Percentiles rank a stretch among this genome's conserved stretches.
Evolutionary conservation across 2,888 invertebrate species (phyloP).

Genomic region (Oeneis ivallda): DNA sequence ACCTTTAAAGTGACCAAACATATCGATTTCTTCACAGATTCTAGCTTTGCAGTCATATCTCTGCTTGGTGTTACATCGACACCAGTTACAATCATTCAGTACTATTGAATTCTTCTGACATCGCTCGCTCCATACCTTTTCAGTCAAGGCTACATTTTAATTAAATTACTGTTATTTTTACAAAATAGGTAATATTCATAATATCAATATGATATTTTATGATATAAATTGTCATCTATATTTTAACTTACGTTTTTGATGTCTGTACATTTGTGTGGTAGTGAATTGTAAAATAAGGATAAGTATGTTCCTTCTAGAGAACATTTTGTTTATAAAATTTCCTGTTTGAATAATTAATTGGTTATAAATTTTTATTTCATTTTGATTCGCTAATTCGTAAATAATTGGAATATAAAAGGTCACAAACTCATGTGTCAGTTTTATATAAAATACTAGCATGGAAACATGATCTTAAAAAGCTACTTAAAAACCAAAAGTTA

Average conservation of each 20-base stretch:
- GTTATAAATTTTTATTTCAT: neutral
- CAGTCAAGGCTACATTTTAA: slow-evolving; percentile 46
- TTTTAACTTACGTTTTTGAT: slow-evolving; percentile 51
- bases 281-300: slow-evolving; percentile 23
- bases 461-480: neutral
- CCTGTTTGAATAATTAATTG: neutral
- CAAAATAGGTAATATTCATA: too few species aligned
- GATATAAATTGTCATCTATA: too few species aligned
- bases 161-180: neutral
- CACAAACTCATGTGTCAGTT: neutral
- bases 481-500: slow-evolving; percentile 1
- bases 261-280: slow-evolving; percentile 29
- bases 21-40: slow-evolving; percentile 57
- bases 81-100: slow-evolving; percentile 73
- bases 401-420: too few species aligned
- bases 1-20: slow-evolving; percentile 76
- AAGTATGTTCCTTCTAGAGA: neutral
- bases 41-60: slow-evolving; percentile 56
- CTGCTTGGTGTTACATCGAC: slow-evolving; percentile 48
- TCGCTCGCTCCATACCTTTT: slow-evolving; percentile 49
- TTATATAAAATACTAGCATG: neutral
- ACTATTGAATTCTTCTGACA: slow-evolving; percentile 48
- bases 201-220: too few species aligned
- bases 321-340: slow-evolving; percentile 8
- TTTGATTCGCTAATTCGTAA: neutral